These are phyloP conservation scores for Anthopleura sola DNA, from an alignment of 64 coral and sea anemone species.

Conservation along the genomic window DNA sequence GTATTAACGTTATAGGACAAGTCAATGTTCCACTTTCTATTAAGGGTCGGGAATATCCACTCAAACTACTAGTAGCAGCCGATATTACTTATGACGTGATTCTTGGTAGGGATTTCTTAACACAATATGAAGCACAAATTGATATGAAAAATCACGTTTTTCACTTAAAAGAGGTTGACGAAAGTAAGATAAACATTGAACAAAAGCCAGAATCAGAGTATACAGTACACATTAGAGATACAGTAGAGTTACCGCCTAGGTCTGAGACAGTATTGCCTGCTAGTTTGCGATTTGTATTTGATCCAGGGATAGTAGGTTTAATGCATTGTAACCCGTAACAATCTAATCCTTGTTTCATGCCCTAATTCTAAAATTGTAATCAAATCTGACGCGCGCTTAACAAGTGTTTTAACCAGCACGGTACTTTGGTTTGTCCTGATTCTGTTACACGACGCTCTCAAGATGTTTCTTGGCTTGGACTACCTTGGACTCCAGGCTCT, in stretches of 20 bases:
- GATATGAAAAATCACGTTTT: not conserved
- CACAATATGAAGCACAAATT: conserved; percentile 19
- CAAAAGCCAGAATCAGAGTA: not conserved
- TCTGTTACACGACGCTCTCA: too few species aligned
- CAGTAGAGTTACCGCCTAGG: not conserved
- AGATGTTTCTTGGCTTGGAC: too few species aligned
- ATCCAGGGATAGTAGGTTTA: not conserved
- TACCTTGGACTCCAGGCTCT: too few species aligned
- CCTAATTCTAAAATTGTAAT: too few species aligned
- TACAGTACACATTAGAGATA: not conserved
- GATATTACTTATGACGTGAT: conserved; percentile 37
- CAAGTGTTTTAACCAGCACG: too few species aligned
- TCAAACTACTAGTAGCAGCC: not conserved
- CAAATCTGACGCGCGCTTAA: too few species aligned
- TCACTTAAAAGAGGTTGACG: not conserved
- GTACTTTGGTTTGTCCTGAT: too few species aligned
- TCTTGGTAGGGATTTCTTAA: conserved; percentile 31
- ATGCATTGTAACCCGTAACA: too few species aligned
- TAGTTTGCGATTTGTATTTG: not conserved
- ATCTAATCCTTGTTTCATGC: too few species aligned
- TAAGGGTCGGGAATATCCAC: conserved; percentile 6
- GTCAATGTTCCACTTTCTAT: conserved; percentile 10
- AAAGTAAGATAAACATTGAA: too few species aligned
- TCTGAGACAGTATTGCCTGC: not conserved
- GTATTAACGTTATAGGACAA: conserved; percentile 19